Conservation (phyloP, 1,140 invertebrate genomes). For the Bicyclus anynana region DNA sequence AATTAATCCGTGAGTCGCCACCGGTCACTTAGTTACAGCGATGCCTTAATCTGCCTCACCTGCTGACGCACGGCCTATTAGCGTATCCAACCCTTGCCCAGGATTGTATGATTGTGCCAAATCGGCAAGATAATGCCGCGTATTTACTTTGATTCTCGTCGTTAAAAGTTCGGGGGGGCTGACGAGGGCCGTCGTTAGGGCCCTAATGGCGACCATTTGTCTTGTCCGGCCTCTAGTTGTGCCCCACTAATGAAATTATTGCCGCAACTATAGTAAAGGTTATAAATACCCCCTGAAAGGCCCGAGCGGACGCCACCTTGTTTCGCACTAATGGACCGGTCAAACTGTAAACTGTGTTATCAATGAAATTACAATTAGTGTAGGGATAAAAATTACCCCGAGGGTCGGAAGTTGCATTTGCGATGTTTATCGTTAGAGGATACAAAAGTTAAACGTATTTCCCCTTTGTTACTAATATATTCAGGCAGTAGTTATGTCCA, state of each 20-base stretch:
- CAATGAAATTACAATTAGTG: constrained; percentile 77
- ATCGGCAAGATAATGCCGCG: constrained; percentile 70
- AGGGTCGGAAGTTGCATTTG: constrained; percentile 59
- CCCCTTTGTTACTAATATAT: constrained; percentile 4
- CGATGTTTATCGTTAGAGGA: constrained; percentile 36
- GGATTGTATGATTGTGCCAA: constrained; percentile 56
- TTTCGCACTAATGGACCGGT: constrained; percentile 75
- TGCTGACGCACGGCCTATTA: constrained; percentile 32
- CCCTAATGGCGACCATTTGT: constrained; percentile 73
- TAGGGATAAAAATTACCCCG: constrained; percentile 63
- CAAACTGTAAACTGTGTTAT: constrained; percentile 77
- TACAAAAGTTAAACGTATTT: constrained; percentile 26
- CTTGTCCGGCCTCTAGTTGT: constrained; percentile 74
- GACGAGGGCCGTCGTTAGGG: constrained; percentile 73
- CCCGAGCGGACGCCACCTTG: constrained; percentile 69
- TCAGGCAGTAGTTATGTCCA: too few species aligned
- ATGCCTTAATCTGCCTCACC: constrained; percentile 23
- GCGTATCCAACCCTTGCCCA: constrained; percentile 27
- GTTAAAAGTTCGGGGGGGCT: constrained; percentile 72
- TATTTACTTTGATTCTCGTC: constrained; percentile 76
- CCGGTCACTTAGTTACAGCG: constrained; percentile 31
- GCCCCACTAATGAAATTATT: constrained; percentile 76
- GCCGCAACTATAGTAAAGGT: constrained; percentile 76
- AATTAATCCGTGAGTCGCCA: constrained; percentile 24
- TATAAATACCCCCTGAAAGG: constrained; percentile 73